Evolutionary conservation across 2,888 invertebrate genomes (phyloP).

Genomic region (Cyrtodaria siliqua): DNA sequence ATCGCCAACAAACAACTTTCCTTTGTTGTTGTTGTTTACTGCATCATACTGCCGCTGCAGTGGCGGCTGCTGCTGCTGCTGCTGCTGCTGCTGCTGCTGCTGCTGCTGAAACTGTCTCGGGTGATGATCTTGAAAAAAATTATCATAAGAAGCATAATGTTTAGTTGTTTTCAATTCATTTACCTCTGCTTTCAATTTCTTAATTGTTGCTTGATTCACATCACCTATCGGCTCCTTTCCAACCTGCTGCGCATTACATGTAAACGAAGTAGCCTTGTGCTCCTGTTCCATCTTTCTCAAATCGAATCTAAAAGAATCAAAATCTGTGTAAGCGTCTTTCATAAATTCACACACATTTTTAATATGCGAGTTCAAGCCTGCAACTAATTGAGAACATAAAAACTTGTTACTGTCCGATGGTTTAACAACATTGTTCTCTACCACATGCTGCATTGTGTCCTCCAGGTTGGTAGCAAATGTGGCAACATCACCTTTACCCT

Average conservation of each 20-base stretch:
- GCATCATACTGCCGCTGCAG: too few species aligned
- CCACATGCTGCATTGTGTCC: not conserved
- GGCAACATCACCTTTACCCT: not conserved
- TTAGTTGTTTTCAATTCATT: not conserved
- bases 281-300: not conserved
- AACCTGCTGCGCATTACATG: not conserved
- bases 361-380: too few species aligned
- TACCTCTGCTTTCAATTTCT: not conserved
- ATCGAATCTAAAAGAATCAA: not conserved
- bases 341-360: not conserved
- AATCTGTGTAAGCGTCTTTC: not conserved
- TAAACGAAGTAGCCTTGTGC: not conserved
- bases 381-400: not conserved
- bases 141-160: not conserved
- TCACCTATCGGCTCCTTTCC: not conserved
- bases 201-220: not conserved
- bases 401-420: not conserved
- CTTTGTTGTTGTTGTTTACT: not conserved
- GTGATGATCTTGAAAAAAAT: not conserved
- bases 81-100: too few species aligned
- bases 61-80: too few species aligned
- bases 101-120: too few species aligned
- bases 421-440: not conserved
- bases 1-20: not conserved
- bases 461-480: not conserved